A percentile compares a stretch with the other conserved stretches of the same genome.
phyloP scores from a whole-genome alignment of 2,797 vertebrate species.

The Epinephelus malabaricus region DNA sequence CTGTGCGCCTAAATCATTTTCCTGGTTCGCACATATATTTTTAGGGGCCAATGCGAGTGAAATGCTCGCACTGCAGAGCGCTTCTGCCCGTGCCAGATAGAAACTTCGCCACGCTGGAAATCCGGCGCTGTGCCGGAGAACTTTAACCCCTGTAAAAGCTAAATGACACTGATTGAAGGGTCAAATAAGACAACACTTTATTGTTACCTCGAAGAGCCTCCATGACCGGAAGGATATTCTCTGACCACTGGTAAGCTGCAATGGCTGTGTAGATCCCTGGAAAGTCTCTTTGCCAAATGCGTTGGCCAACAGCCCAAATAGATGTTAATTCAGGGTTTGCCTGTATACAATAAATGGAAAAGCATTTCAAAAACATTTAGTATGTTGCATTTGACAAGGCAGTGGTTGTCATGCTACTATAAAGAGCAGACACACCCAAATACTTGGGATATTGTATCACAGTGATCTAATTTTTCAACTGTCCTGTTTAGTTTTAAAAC shows the following conservation, averaged over 20 bases:
- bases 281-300: constrained; percentile 98
- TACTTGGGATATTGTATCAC: background rate
- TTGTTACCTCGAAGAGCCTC: constrained; percentile 94
- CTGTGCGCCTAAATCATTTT: no score
- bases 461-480: background rate
- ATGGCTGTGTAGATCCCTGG: constrained; percentile 95
- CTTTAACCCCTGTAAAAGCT: background rate
- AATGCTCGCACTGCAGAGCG: no score
- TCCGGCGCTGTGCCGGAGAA: no score
- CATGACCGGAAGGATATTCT: constrained; percentile 95
- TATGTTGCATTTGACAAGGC: background rate
- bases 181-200: background rate
- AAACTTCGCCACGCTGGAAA: no score
- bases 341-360: constrained; percentile 76
- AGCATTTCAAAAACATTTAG: constrained; percentile 20
- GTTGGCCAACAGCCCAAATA: constrained; percentile 96
- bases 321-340: constrained; percentile 93
- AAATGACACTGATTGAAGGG: background rate
- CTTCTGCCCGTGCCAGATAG: no score
- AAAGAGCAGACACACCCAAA: constrained; percentile 28
- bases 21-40: no score
- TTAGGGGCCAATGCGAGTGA: no score
- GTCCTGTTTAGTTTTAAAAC: background rate
- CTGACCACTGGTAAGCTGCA: constrained; percentile 92
- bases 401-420: background rate